Percentiles rank a stretch among this genome's conserved stretches.
These are phyloP conservation scores for Syngnathus rostellatus DNA, from an alignment of 2,797 vertebrate genomes.

Conservation along the genomic window DNA sequence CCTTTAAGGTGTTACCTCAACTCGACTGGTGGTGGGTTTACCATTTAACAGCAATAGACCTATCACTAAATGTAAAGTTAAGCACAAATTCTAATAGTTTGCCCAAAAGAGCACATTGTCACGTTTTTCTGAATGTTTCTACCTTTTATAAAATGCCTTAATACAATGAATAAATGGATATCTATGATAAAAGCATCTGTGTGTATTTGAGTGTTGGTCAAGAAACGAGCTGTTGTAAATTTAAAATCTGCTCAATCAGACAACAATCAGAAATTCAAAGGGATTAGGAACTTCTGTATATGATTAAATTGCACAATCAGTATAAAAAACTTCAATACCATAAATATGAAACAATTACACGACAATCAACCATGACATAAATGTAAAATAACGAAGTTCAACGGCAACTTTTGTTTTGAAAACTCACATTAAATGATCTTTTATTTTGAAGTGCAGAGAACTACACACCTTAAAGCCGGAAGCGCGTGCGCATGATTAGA, in stretches of 20 bases:
- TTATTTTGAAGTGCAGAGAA: not conserved
- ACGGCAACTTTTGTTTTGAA: not conserved
- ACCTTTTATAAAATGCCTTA: slow-evolving; percentile 51
- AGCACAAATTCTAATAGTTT: not conserved
- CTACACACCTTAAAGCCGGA: not conserved
- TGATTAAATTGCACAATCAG: too few relatives aligned
- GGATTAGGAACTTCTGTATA: too few relatives aligned
- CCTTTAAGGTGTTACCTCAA: not conserved
- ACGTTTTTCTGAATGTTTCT: slow-evolving; percentile 24
- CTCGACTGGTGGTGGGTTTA: slow-evolving; percentile 11
- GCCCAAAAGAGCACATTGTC: slow-evolving; percentile 9
- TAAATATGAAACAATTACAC: too few relatives aligned
- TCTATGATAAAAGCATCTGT: slow-evolving; percentile 4
- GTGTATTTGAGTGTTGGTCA: not conserved
- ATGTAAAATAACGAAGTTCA: too few relatives aligned
- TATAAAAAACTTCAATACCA: too few relatives aligned
- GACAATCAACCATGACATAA: too few relatives aligned
- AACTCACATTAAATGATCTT: not conserved
- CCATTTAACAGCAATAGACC: slow-evolving; percentile 12
- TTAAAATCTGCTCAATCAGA: not conserved
- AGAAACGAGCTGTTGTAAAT: not conserved
- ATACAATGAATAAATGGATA: slow-evolving; percentile 29
- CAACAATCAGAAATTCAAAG: too few relatives aligned
- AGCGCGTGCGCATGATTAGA: not conserved
- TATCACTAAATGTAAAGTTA: slow-evolving; percentile 12